These are phyloP conservation scores for Sitta europaea DNA, from an alignment of 2,113 vertebrate species.

Conservation along the genomic window DNA sequence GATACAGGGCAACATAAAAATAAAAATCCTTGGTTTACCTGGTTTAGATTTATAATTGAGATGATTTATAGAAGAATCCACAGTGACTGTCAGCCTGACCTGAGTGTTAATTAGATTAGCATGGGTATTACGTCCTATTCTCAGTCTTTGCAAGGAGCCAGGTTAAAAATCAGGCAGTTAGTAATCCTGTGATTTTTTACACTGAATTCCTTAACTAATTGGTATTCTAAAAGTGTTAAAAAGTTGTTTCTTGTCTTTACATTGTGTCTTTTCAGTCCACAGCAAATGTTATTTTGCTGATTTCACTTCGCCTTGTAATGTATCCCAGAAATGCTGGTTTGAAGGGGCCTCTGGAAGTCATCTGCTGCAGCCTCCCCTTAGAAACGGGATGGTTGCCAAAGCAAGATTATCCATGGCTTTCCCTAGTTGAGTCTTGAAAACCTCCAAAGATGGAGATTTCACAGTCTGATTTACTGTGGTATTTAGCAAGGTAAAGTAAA, in stretches of 20 bases:
- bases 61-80: constrained; percentile 33
- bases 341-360: neutral
- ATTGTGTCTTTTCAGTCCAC: neutral
- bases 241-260: neutral
- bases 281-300: neutral
- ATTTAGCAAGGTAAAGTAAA: neutral
- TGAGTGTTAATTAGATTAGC: constrained; percentile 62
- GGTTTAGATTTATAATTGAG: constrained; percentile 59
- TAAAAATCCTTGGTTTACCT: constrained; percentile 52
- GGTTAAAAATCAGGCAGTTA: neutral
- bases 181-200: neutral
- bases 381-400: constrained; percentile 1
- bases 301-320: neutral
- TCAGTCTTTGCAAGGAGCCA: neutral
- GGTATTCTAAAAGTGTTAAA: neutral
- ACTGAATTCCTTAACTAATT: neutral
- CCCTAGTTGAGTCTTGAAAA: neutral
- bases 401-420: neutral
- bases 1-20: constrained; percentile 40
- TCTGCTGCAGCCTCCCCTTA: neutral
- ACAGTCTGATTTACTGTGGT: neutral
- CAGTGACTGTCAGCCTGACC: constrained; percentile 58
- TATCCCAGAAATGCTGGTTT: neutral
- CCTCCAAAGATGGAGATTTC: neutral
- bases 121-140: neutral